phyloP scores from a whole-genome alignment of 1,140 invertebrate genomes.

The Anadara kagoshimensis region DNA sequence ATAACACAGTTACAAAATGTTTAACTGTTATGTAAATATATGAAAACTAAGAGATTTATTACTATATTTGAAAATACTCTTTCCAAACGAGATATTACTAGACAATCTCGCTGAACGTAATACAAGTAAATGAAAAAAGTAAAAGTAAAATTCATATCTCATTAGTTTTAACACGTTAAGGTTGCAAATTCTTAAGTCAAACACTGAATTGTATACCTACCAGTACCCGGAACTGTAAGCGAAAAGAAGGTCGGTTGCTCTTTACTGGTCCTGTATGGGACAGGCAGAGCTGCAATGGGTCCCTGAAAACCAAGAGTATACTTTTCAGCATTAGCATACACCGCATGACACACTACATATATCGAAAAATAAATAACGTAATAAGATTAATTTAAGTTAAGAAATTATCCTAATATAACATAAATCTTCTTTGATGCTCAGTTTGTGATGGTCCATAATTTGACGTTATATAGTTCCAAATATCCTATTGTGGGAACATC shows the following conservation, averaged over 20 bases:
- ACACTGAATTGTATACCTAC: conserved; percentile 2
- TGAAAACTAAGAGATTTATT: no score
- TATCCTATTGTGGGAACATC: no score
- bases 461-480: no score
- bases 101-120: no score
- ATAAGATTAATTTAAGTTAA: background rate
- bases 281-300: conserved; percentile 40
- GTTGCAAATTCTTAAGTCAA: no score
- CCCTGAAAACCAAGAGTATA: conserved; percentile 1
- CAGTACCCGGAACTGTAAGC: conserved; percentile 41
- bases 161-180: no score
- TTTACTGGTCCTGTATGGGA: conserved; percentile 49
- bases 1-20: background rate
- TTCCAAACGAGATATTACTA: no score
- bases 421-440: background rate
- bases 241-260: conserved; percentile 46
- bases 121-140: no score
- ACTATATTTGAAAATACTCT: no score
- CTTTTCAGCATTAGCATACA: background rate
- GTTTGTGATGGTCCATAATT: background rate
- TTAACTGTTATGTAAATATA: no score
- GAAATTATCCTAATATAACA: background rate
- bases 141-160: no score
- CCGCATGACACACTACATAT: no score
- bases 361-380: background rate